These are phyloP conservation scores for Ciconia nigra DNA, from an alignment of 2,797 vertebrate species.

Conservation along the genomic window DNA sequence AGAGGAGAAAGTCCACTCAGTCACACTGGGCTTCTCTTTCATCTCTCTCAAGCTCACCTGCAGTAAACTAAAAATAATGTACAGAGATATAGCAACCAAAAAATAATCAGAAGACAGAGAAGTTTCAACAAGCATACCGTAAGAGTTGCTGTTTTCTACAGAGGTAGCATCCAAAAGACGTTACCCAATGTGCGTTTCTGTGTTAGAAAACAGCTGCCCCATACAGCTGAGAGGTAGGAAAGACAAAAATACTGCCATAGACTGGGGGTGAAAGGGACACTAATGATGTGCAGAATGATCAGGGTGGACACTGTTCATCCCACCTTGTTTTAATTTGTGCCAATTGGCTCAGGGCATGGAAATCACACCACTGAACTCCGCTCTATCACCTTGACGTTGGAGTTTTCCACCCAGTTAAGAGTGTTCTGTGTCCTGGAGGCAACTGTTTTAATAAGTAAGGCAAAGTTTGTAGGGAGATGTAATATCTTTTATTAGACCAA, in stretches of 20 bases:
- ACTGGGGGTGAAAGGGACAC: background rate
- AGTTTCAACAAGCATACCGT: background rate
- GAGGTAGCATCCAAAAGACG: background rate
- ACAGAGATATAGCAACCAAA: background rate
- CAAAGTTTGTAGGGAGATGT: background rate
- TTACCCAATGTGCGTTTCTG: background rate
- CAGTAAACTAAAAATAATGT: background rate
- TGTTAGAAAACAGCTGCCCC: background rate
- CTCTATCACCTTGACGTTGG: background rate
- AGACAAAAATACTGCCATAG: background rate
- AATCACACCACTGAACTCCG: background rate
- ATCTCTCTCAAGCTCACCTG: background rate
- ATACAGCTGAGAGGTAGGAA: background rate
- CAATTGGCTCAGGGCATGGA: background rate
- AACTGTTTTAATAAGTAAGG: background rate
- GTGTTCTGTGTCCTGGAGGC: background rate
- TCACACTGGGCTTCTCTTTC: background rate
- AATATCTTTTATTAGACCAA: constrained; percentile 33
- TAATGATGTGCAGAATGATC: background rate
- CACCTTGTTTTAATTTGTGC: background rate
- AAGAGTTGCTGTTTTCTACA: background rate
- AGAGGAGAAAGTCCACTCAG: background rate
- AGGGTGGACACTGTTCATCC: background rate
- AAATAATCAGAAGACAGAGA: background rate
- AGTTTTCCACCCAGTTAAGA: background rate